phyloP scores from a whole-genome alignment of 2,888 invertebrate genomes.

The Nebria brevicollis region DNA sequence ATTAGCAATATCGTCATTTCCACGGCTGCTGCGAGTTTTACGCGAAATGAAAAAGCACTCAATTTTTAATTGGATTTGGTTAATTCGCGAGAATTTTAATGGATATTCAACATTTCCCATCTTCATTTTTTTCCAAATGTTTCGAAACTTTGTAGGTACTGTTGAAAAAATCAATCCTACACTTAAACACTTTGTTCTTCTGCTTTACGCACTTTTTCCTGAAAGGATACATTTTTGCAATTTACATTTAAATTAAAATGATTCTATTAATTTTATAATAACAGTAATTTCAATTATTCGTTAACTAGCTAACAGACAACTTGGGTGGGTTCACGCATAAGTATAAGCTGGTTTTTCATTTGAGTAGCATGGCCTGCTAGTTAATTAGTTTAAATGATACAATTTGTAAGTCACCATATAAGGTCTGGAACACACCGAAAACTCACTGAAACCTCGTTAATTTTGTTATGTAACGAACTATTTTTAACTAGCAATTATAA shows the following conservation, averaged over 20 bases:
- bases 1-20: conserved; percentile 44
- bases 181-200: conserved; percentile 5
- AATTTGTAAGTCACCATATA: conserved; percentile 36
- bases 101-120: conserved; percentile 63
- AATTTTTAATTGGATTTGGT: conserved; percentile 66
- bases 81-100: conserved; percentile 65
- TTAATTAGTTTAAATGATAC: conserved; percentile 37
- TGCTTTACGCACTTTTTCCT: not conserved
- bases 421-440: conserved; percentile 35
- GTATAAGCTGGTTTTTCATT: not conserved
- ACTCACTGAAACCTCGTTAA: conserved; percentile 11
- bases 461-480: not conserved
- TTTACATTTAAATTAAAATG: not conserved
- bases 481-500: not conserved
- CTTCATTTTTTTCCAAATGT: conserved; percentile 48
- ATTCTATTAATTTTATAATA: not conserved
- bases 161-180: conserved; percentile 39
- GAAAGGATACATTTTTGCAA: too few relatives aligned
- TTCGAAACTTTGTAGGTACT: conserved; percentile 41
- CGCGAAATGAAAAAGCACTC: conserved; percentile 65
- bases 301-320: conserved; percentile 4
- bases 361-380: not conserved
- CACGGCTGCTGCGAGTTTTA: conserved; percentile 52
- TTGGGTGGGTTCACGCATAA: not conserved
- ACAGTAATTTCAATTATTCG: conserved; percentile 2